phyloP scores from a whole-genome alignment of 2,113 vertebrate species.

The Ailurus styani region DNA sequence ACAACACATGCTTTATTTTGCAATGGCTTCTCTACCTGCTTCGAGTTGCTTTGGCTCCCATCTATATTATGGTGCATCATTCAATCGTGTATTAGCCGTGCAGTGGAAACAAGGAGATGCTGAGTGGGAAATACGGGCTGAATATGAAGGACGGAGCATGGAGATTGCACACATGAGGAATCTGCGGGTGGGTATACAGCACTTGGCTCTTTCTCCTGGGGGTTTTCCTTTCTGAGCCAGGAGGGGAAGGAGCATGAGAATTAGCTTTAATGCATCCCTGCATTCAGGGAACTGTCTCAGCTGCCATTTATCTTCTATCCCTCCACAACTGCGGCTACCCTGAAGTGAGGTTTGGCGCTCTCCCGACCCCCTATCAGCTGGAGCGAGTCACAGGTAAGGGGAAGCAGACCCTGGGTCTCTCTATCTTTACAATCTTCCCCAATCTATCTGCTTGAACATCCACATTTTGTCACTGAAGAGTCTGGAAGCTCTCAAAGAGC shows the following conservation, averaged over 20 bases:
- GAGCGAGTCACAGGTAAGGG: neutral
- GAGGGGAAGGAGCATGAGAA: neutral
- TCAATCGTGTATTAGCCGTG: neutral
- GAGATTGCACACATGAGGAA: accelerated
- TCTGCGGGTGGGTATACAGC: accelerated
- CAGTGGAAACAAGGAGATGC: neutral
- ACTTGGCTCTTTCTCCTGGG: neutral
- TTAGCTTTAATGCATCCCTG: neutral
- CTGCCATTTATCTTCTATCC: too few relatives aligned
- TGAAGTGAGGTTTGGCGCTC: accelerated
- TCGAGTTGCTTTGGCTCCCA: neutral
- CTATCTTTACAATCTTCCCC: neutral
- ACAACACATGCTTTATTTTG: neutral
- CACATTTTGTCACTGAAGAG: neutral
- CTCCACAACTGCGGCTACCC: too few relatives aligned
- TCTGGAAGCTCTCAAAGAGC: neutral
- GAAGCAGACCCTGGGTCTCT: neutral
- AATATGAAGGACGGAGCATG: accelerated
- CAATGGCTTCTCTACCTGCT: neutral
- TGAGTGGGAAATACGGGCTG: accelerated
- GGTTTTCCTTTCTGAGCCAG: neutral
- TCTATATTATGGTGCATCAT: too few relatives aligned
- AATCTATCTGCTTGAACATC: neutral
- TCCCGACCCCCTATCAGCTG: accelerated
- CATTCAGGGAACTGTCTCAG: neutral